Conservation (phyloP, 2,888 invertebrate species). For the Hesperia comma region DNA sequence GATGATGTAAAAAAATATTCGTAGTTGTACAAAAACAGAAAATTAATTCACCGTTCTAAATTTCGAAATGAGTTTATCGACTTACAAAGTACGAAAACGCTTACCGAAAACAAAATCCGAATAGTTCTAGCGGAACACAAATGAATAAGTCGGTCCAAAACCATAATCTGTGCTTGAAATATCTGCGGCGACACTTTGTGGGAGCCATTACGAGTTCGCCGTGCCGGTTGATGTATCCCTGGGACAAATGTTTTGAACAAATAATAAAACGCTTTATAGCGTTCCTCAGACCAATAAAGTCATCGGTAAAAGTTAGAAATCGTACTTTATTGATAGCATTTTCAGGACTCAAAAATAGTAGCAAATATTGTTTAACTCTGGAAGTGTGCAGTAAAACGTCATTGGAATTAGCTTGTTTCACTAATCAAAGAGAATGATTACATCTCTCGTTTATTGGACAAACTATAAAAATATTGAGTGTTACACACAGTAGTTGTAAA, state of each 20-base stretch:
- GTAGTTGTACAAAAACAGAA: too few relatives aligned
- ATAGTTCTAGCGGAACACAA: slow-evolving; percentile 65
- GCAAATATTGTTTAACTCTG: too few relatives aligned
- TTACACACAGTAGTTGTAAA: too few relatives aligned
- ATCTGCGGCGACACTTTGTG: slow-evolving; percentile 64
- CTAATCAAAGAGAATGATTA: too few relatives aligned
- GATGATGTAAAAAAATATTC: too few relatives aligned
- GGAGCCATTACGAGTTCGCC: slow-evolving; percentile 63
- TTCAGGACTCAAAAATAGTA: too few relatives aligned
- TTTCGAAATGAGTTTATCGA: background rate
- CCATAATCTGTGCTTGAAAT: slow-evolving; percentile 63
- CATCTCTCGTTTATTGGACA: too few relatives aligned
- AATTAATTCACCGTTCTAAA: background rate
- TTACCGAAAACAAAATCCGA: slow-evolving; percentile 67
- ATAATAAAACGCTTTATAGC: background rate
- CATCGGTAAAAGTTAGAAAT: too few relatives aligned
- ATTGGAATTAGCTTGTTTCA: too few relatives aligned
- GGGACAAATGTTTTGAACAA: slow-evolving; percentile 14
- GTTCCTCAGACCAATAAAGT: background rate
- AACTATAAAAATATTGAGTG: too few relatives aligned
- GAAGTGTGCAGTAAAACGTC: too few relatives aligned
- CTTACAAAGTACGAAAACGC: slow-evolving; percentile 35
- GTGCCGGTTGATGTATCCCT: slow-evolving; percentile 70
- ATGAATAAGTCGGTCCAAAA: slow-evolving; percentile 65
- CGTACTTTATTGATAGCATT: too few relatives aligned